These are phyloP conservation scores for Drosophila aff. DNA, from an alignment of 1,140 invertebrate species.

Conservation along the genomic window DNA sequence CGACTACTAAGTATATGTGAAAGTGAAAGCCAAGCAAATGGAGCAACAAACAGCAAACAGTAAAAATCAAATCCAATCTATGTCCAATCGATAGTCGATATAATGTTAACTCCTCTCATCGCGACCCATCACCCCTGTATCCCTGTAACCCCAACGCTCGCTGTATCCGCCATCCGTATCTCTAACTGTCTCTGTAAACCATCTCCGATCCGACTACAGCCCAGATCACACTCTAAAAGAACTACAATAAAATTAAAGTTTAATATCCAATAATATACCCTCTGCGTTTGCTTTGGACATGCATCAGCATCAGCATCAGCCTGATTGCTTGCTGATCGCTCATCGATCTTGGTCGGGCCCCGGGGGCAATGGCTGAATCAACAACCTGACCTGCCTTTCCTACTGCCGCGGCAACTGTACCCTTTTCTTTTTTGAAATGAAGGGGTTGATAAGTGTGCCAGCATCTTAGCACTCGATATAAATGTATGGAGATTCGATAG, in stretches of 20 bases:
- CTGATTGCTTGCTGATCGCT: background rate
- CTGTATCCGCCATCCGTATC: conserved; percentile 37
- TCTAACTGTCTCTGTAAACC: conserved; percentile 52
- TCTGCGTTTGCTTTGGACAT: conserved; percentile 6
- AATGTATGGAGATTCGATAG: background rate
- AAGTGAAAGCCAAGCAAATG: conserved; percentile 34
- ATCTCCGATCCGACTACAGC: conserved; percentile 45
- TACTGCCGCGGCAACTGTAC: background rate
- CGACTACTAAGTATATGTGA: conserved; percentile 10
- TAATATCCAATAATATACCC: conserved; percentile 30
- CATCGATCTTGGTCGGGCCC: conserved; percentile 20
- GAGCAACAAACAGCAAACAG: conserved; percentile 23
- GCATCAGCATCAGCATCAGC: background rate
- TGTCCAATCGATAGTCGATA: conserved; percentile 18
- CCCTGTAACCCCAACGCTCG: conserved; percentile 29
- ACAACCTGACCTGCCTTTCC: conserved; percentile 27
- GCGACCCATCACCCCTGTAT: conserved; percentile 14
- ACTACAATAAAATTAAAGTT: conserved; percentile 49
- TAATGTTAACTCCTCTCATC: conserved; percentile 25
- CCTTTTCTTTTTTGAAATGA: background rate
- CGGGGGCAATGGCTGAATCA: conserved; percentile 32
- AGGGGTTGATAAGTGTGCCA: background rate
- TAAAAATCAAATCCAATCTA: conserved; percentile 20
- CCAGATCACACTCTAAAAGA: conserved; percentile 47
- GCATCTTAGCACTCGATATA: background rate